phyloP scores from a whole-genome alignment of 2,888 invertebrate genomes.

The Argynnis bischoffii region DNA sequence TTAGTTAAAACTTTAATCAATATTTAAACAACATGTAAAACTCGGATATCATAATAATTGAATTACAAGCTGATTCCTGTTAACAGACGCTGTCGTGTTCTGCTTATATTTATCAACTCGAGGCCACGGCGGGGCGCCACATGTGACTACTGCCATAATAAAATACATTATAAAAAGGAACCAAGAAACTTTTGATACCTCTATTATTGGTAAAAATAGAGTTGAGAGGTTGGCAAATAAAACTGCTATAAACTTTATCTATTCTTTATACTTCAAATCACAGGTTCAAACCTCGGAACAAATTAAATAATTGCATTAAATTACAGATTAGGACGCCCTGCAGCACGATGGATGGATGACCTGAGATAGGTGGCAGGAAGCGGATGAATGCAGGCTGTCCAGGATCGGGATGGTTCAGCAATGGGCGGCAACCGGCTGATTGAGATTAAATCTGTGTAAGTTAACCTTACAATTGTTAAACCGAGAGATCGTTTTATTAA shows the following conservation, averaged over 20 bases:
- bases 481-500: too few species aligned
- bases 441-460: too few species aligned
- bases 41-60: constrained; percentile 37
- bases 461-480: too few species aligned
- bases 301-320: too few species aligned
- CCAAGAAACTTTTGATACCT: constrained; percentile 16
- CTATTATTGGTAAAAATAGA: background rate
- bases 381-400: too few species aligned
- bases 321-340: too few species aligned
- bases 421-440: too few species aligned
- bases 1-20: constrained; percentile 12
- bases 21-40: constrained; percentile 13
- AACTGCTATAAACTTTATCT: background rate
- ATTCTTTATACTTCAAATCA: too few species aligned
- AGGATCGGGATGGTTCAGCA: too few species aligned
- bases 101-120: constrained; percentile 43
- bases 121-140: constrained; percentile 40
- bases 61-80: constrained; percentile 42
- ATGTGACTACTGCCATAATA: constrained; percentile 39
- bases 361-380: too few species aligned
- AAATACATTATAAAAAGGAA: constrained; percentile 33
- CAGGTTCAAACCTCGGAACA: too few species aligned
- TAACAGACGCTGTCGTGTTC: constrained; percentile 44
- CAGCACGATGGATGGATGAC: too few species aligned
- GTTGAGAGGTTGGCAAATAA: background rate